Conservation (phyloP, 2,888 invertebrate genomes). For the Leuctra nigra region DNA sequence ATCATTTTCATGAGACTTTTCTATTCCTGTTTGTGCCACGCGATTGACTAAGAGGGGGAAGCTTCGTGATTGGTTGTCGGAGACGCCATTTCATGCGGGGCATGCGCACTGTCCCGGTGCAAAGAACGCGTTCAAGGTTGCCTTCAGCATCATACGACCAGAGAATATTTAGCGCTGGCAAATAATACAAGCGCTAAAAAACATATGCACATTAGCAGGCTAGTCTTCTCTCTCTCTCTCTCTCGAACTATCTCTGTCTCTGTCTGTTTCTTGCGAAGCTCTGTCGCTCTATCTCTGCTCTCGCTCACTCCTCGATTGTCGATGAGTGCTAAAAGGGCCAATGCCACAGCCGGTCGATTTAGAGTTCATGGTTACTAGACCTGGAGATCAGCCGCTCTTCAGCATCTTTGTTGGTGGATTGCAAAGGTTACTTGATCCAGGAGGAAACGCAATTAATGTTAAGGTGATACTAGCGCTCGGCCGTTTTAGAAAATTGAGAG, state of each 20-base stretch:
- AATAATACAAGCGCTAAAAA: slow-evolving; percentile 7
- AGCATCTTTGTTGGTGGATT: no score
- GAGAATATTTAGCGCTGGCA: slow-evolving; percentile 14
- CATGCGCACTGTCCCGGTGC: slow-evolving; percentile 29
- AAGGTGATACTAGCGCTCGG: no score
- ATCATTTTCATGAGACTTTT: background rate
- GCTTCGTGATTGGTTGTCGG: slow-evolving; percentile 32
- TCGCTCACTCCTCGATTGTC: background rate
- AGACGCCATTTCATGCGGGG: no score
- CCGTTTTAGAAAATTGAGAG: no score
- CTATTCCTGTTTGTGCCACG: background rate
- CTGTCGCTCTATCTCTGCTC: no score
- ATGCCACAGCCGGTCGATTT: background rate
- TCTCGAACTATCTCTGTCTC: background rate
- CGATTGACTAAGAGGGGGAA: slow-evolving; percentile 18
- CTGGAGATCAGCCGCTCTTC: no score
- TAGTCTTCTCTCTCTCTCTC: background rate
- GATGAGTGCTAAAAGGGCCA: background rate
- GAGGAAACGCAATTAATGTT: no score
- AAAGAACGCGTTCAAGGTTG: slow-evolving; percentile 33
- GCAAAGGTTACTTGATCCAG: no score
- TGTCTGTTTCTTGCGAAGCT: no score
- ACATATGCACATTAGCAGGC: slow-evolving; percentile 8
- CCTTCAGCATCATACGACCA: slow-evolving; percentile 25
- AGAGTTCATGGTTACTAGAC: background rate